These are phyloP conservation scores for Chlorops oryzae DNA, from an alignment of 1,140 invertebrate genomes.

Conservation along the genomic window DNA sequence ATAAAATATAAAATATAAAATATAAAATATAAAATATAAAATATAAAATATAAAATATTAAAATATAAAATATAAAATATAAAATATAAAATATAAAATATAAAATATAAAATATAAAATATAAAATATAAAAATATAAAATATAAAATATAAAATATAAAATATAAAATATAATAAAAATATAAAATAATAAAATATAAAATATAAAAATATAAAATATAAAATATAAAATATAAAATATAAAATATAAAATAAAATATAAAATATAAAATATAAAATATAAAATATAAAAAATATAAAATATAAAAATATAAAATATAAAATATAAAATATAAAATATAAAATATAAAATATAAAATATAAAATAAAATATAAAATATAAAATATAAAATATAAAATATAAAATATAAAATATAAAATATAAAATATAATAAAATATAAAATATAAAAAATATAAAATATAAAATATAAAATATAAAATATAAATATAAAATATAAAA, in stretches of 20 bases:
- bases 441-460: too few relatives aligned
- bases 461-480: not conserved
- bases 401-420: too few relatives aligned
- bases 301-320: too few relatives aligned
- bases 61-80: not conserved
- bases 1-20: slow-evolving; percentile 2
- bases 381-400: too few relatives aligned
- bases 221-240: not conserved
- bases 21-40: not conserved
- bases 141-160: too few relatives aligned
- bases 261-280: not conserved
- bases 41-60: not conserved
- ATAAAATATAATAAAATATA: not conserved
- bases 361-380: too few relatives aligned
- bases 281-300: not conserved
- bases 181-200: not conserved
- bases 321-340: too few relatives aligned
- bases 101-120: too few relatives aligned
- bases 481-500: not conserved
- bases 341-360: too few relatives aligned
- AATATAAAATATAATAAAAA: not conserved
- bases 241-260: not conserved
- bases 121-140: too few relatives aligned
- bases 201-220: not conserved
- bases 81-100: not conserved